Evolutionary conservation across 2,888 invertebrate species (phyloP).

Genomic region (Brenthis ino): DNA sequence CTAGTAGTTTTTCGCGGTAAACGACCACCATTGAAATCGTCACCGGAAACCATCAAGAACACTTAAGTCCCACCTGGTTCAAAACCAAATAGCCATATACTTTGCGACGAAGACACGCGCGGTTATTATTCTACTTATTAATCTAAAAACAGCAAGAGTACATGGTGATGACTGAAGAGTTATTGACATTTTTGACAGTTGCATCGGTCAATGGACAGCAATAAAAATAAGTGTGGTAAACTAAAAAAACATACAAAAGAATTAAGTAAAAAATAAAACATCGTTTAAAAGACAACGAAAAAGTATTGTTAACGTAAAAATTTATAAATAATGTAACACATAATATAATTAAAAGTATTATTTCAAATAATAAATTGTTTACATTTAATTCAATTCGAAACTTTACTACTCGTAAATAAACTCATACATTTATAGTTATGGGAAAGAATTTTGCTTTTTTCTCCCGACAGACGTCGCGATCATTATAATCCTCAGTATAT

Average conservation of each 20-base stretch:
- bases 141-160: conserved; percentile 58
- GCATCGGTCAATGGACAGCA: conserved; percentile 26
- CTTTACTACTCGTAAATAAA: no score
- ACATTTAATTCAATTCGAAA: no score
- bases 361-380: no score
- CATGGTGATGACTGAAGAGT: conserved; percentile 53
- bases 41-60: conserved; percentile 83
- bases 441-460: no score
- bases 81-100: conserved; percentile 74
- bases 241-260: not conserved
- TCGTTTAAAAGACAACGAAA: no score
- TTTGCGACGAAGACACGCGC: conserved; percentile 67
- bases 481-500: no score
- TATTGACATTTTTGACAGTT: conserved; percentile 51
- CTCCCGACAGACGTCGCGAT: no score
- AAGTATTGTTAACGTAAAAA: no score
- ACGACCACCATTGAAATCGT: conserved; percentile 83
- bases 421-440: no score
- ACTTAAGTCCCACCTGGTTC: conserved; percentile 64
- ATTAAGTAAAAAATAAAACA: not conserved
- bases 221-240: conserved; percentile 9
- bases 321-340: no score
- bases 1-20: conserved; percentile 86
- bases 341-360: no score
- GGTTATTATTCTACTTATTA: conserved; percentile 60